Base-by-base conservation (phyloP, 2,113 vertebrate species). In the Catharus fuscescens region DNA sequence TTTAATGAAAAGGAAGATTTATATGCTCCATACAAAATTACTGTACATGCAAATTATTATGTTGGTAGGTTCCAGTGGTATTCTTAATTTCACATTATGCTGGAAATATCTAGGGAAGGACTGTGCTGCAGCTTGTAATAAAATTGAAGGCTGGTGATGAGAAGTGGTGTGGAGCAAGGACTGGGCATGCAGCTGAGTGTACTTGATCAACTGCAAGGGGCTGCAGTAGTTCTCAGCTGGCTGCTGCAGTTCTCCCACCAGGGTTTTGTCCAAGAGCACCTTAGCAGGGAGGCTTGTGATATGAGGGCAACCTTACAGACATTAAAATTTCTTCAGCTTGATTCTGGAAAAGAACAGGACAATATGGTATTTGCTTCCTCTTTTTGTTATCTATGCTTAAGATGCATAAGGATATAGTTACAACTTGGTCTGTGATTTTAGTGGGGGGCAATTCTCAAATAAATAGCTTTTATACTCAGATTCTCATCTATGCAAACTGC, bases 301-400 rank as follows among this genome's bases (percentile, higher is more conserved):
- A 82, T 88, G 94, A 94, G 53, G 50, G 77, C 89, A 92, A 42
- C 28, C 0, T 61, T 92, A 40, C 56, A 95, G 64, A 94, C 90
- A 56, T 25, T 86, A 36, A 95, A 73, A 73, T 90, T 95, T 91
- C 83, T 95, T 86, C 94, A 95, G 48, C 48, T 95, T 44, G 70
- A 93, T 84, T 81, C 52, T 66, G 65, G 83, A 82, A 92, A 74
- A 89, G 88, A 89, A 15, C 66, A 84, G 57, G 73, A 93, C 50
- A 64, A 54, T 29, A 66, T 20, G 88, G 86, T 91, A 92, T 66
- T 85, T 67, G 6, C 69, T 86, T 89, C n/a, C 28, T 77, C 54
- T 56, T 78, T 77, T 61, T 81, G 21, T 84, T 90, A 38, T 13
- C 64, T 86, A 6, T 2, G 2, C 53, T 72, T 88, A 74, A 86